A percentile compares a stretch with the other conserved stretches of the same genome.
Evolutionary conservation across 2,113 vertebrate genomes (phyloP).

Genomic region (Chaenocephalus aceratus): DNA sequence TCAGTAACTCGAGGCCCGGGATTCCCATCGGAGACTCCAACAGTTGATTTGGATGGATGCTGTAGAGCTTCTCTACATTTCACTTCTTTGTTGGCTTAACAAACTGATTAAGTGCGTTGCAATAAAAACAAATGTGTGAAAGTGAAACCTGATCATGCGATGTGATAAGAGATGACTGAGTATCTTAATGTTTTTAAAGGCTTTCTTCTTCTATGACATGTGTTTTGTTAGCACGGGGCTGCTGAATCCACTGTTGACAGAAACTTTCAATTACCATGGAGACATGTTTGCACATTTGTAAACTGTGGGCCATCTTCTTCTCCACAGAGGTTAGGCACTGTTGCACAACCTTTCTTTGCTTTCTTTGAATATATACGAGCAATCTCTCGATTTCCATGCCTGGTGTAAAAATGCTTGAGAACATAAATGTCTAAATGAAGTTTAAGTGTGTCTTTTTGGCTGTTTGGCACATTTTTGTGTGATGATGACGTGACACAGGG

Average conservation of each 20-base stretch:
- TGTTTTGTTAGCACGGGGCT: background rate
- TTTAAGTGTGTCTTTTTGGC: constrained; percentile 42
- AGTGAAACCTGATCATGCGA: background rate
- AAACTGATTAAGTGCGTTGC: background rate
- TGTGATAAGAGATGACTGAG: background rate
- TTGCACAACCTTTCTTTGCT: background rate
- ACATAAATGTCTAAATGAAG: constrained; percentile 31
- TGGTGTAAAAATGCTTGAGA: constrained; percentile 15
- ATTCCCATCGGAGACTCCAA: background rate
- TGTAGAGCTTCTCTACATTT: background rate
- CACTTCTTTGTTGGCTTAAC: background rate
- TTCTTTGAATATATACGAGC: constrained; percentile 1
- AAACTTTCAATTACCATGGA: background rate
- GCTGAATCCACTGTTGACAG: background rate
- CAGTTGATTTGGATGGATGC: background rate
- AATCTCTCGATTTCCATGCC: background rate
- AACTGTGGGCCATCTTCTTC: background rate
- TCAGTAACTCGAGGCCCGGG: background rate
- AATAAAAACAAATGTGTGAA: background rate
- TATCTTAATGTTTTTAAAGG: background rate
- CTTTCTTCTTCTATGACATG: background rate
- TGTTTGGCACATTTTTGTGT: constrained; percentile 48
- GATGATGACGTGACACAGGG: constrained; percentile 44
- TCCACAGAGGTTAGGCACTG: background rate
- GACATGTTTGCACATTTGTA: background rate